phyloP scores from a whole-genome alignment of 2,797 vertebrate genomes.

The Periparus ater region DNA sequence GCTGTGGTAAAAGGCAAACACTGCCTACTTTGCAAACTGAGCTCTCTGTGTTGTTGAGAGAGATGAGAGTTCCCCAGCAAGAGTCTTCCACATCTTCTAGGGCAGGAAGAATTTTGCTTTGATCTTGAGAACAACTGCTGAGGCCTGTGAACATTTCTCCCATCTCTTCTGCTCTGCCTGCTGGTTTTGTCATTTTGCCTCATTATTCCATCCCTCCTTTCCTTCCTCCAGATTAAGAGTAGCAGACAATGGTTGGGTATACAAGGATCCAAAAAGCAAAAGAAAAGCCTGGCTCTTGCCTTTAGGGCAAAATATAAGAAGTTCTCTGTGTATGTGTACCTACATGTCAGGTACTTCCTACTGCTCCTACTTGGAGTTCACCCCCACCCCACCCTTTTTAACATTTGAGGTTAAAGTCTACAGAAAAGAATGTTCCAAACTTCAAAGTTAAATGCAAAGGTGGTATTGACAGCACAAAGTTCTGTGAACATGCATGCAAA shows the following conservation, averaged over 20 bases:
- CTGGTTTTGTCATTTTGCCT: neutral
- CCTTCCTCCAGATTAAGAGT: neutral
- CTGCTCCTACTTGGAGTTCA: neutral
- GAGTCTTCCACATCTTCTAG: neutral
- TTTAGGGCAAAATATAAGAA: neutral
- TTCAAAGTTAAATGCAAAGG: neutral
- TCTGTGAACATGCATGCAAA: neutral
- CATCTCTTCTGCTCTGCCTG: neutral
- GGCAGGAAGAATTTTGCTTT: neutral
- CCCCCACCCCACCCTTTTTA: rapidly evolving
- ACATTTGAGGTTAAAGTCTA: neutral
- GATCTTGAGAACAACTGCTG: neutral
- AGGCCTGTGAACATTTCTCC: neutral
- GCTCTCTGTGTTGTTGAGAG: neutral
- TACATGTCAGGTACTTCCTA: neutral
- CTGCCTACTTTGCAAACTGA: neutral
- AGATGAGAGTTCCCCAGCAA: neutral
- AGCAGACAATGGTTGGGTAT: neutral
- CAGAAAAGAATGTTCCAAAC: neutral
- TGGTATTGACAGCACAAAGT: neutral
- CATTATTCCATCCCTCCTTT: neutral
- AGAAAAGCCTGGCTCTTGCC: neutral
- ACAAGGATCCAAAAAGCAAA: neutral
- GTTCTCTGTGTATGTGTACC: neutral
- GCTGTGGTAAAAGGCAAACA: neutral